Base-by-base conservation (phyloP, 2,797 vertebrate species). In the Sebastiscus tertius region DNA sequence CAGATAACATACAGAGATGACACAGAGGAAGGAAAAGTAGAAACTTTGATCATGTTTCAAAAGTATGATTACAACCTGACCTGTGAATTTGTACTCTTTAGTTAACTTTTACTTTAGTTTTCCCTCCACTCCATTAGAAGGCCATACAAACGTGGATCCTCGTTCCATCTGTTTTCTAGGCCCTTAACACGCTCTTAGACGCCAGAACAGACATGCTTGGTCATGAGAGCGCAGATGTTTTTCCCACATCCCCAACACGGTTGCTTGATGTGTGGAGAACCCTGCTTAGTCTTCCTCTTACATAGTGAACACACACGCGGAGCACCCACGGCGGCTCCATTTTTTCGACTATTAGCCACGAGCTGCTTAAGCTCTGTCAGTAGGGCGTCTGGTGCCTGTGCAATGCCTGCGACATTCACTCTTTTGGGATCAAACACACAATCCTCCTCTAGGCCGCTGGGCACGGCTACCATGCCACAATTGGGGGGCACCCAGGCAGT, bases 401-500 rank as follows among this genome's bases (percentile, higher is more conserved):
- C 86, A 12, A 96, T 86, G 46, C 86, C 90, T 2, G 72, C 34
- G 0, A 95, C 91, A 22, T 81, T 49, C 29, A 95, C 49, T n/a
- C 89, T 91, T 7, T 80, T 77, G n/a, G 95, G 94, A 59, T 96
- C 93, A 82, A 90, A 96, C 58, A 96, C 92, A 8, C 95, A 96
- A 26, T 96, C 94, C 61, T 95, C 94, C 67, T 95, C 89, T 2
- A 95, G 75, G 56, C 95, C 93, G 0, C 93, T 95, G 42, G 90
- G 92, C 49, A 96, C 95, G 2, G 93, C 78, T 46, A 16, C 64
- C 95, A 96, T 95, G 36, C 94, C 93, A 67, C 95, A 96, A 0
- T 93, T 92, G 5, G 95, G 94, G 26, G 95, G 95, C 2, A 96
- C 94, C 95, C 95, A 96, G 2, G 95, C 95, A 0, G 94, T 95